Percentiles rank a stretch among this genome's conserved stretches.
Evolutionary conservation across 2,888 invertebrate genomes (phyloP).

Genomic region (Esperia sulphurella): DNA sequence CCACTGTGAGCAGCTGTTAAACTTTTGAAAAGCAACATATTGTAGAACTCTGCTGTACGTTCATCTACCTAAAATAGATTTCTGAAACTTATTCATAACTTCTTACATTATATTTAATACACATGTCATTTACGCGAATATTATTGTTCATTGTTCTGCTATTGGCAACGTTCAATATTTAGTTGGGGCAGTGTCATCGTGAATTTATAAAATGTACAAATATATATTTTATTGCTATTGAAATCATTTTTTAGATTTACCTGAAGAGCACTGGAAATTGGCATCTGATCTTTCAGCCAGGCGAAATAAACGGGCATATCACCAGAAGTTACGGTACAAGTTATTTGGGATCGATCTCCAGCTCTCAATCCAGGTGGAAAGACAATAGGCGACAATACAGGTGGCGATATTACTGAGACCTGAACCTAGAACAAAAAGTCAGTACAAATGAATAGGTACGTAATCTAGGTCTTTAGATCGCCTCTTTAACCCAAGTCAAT

Average conservation of each 20-base stretch:
- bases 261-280: constrained; percentile 82
- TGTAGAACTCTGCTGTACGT: constrained; percentile 85
- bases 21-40: constrained; percentile 85
- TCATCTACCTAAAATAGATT: constrained; percentile 77
- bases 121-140: too few relatives aligned
- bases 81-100: neutral
- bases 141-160: too few relatives aligned
- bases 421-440: constrained; percentile 51
- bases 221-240: too few relatives aligned
- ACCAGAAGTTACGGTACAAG: constrained; percentile 89
- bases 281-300: constrained; percentile 82
- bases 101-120: too few relatives aligned
- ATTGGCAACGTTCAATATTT: too few relatives aligned
- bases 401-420: constrained; percentile 80
- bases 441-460: too few relatives aligned
- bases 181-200: too few relatives aligned
- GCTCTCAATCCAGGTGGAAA: constrained; percentile 89
- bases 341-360: constrained; percentile 88
- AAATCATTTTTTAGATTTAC: constrained; percentile 45
- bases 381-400: constrained; percentile 90
- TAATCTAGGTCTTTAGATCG: too few relatives aligned
- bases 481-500: too few relatives aligned
- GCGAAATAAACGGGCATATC: constrained; percentile 84
- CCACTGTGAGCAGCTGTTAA: constrained; percentile 84
- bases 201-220: too few relatives aligned